Evolutionary conservation across 2,888 invertebrate genomes (phyloP), one percentile per base, ranked within the genome.

Genomic region (Arctia plantaginis): DNA sequence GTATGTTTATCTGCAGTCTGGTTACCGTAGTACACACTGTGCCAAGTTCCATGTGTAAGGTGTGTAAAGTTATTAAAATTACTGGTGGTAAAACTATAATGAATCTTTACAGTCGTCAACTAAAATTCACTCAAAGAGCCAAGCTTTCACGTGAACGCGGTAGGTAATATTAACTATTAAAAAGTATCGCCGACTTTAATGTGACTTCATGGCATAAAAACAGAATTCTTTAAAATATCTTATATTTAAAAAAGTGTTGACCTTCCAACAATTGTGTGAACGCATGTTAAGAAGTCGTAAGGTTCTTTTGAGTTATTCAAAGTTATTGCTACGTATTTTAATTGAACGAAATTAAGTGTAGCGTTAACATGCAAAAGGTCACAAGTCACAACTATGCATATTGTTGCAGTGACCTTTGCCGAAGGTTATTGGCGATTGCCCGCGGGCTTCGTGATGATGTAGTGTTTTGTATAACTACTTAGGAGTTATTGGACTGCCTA

Each of bases 351-450:
- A 68, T 68, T 69, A 51, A 65, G 27, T 51, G n/a, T 33, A 30
- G 62, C 20, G 27, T 62, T 30, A 33, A 51, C 18, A 65, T 73
- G 59, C 51, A n/a, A 72, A 67, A 72, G 73, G 69, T 73, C 68
- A 55, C 30, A 30, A 30, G 62, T 62, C 18, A 62, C 8, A 62
- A 69, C 44, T 20, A 64, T 69, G 73, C 73, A 68, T 55, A 66
- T 47, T 27, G 59, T 44, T 72, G 68, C 51, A 62, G 73, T 73
- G 51, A 69, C 73, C 73, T 73, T 73, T 69, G 10, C 0, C 59
- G 69, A 69, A 73, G 73, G 73, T 73, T 47, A 51, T 35, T 39
- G 23, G 23, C 15, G 47, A 73, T 62, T 47, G 41, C 62, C 27
- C 23, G 39, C 68, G 51, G 23, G 47, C 33, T 39, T 12, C 39